phyloP scores from a whole-genome alignment of 2,113 vertebrate genomes.

The Pluvianellus socialis region DNA sequence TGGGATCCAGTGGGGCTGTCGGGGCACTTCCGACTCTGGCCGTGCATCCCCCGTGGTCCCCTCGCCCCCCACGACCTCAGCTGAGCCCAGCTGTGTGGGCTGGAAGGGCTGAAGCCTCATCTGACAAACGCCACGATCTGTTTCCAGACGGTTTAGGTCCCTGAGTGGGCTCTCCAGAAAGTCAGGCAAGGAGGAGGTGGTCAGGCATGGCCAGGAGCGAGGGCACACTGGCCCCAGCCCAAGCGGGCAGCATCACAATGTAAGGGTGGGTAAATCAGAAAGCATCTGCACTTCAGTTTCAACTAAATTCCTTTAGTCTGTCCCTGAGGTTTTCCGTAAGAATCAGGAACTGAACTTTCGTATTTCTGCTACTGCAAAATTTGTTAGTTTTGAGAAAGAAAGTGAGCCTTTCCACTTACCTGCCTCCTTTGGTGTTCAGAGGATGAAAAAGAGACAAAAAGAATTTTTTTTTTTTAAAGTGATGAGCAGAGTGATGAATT shows the following conservation, averaged over 20 bases:
- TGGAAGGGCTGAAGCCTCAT: background rate
- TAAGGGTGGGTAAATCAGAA: background rate
- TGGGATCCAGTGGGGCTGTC: fast-evolving
- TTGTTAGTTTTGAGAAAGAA: background rate
- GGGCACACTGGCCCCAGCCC: background rate
- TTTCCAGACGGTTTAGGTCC: background rate
- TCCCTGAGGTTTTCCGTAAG: background rate
- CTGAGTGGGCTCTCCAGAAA: background rate
- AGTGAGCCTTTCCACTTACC: background rate
- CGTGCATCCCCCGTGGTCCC: fast-evolving
- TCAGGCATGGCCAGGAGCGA: background rate
- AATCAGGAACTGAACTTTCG: background rate
- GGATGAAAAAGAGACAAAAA: background rate
- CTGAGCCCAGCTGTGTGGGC: background rate
- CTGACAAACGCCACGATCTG: fast-evolving
- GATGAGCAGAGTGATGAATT: background rate
- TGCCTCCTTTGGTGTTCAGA: background rate
- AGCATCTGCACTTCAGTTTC: background rate
- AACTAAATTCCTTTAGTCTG: background rate
- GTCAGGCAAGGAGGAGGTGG: background rate
- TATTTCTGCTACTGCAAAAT: background rate
- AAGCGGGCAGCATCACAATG: background rate
- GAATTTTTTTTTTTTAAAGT: background rate
- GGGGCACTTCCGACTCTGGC: fast-evolving
- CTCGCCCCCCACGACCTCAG: fast-evolving